phyloP scores from a whole-genome alignment of 1,140 invertebrate species.

The Drosophila azteca region DNA sequence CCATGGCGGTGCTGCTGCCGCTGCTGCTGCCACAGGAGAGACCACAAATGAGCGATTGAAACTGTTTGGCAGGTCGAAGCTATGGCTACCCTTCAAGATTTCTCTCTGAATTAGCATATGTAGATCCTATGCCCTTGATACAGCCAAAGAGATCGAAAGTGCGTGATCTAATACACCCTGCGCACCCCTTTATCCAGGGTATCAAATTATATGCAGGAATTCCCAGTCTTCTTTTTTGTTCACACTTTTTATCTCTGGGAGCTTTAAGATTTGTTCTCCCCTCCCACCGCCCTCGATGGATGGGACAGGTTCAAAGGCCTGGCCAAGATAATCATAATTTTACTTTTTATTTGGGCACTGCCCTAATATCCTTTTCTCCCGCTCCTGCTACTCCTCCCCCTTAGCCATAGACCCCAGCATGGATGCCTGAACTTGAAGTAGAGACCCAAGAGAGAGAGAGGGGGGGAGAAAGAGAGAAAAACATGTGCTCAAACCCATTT shows the following conservation, averaged over 20 bases:
- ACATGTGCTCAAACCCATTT: conserved; percentile 53
- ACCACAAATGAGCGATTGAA: not conserved
- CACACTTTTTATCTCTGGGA: conserved; percentile 4
- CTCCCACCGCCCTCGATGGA: conserved; percentile 10
- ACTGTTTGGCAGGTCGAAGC: no score
- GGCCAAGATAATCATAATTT: conserved; percentile 54
- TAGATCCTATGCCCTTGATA: no score
- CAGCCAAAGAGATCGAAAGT: no score
- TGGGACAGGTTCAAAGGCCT: conserved; percentile 25
- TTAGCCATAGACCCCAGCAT: not conserved
- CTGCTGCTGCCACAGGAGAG: conserved; percentile 20
- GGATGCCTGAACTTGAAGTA: conserved; percentile 28
- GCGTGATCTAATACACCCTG: no score
- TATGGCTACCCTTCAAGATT: no score
- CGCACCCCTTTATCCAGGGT: no score
- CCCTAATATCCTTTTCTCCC: conserved; percentile 10
- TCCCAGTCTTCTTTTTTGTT: conserved; percentile 12
- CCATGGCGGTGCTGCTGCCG: conserved; percentile 7
- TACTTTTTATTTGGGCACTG: conserved; percentile 33
- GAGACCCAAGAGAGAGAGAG: conserved; percentile 1
- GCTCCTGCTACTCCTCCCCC: not conserved
- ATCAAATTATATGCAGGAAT: conserved; percentile 30
- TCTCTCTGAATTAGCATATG: no score
- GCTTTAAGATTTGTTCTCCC: conserved; percentile 17
- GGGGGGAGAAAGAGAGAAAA: conserved; percentile 26